A percentile compares a stretch with the other conserved stretches of the same genome.
phyloP scores from a whole-genome alignment of 2,113 vertebrate species.

The Aythya baeri region DNA sequence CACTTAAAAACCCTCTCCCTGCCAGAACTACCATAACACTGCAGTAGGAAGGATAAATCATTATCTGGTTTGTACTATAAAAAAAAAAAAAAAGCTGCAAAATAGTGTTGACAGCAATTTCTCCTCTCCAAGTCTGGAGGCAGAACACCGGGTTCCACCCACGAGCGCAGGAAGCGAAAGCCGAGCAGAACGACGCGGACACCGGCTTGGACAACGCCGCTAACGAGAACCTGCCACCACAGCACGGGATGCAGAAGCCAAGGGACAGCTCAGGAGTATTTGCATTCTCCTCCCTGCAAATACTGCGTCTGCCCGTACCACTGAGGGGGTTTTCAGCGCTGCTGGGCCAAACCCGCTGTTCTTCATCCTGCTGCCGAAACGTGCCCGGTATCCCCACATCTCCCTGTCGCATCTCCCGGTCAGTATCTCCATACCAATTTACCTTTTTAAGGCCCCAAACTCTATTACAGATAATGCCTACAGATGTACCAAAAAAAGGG shows the following conservation, averaged over 20 bases:
- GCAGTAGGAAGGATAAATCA: not conserved
- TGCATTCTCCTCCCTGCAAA: no score
- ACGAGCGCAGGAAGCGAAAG: not conserved
- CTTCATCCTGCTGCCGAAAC: not conserved
- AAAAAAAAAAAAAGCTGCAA: not conserved
- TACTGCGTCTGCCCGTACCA: accelerated
- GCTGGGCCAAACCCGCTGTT: not conserved
- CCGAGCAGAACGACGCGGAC: no score
- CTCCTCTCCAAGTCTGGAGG: not conserved
- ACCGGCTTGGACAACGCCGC: not conserved
- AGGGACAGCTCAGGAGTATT: not conserved
- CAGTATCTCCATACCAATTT: not conserved
- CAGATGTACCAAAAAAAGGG: not conserved
- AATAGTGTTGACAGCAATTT: not conserved
- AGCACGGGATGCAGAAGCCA: not conserved
- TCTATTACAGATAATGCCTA: not conserved
- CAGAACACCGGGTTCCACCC: not conserved
- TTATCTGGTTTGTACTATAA: not conserved
- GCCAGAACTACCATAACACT: not conserved
- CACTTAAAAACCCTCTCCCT: not conserved
- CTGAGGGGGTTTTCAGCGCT: not conserved
- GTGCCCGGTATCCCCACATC: not conserved
- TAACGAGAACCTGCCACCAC: not conserved
- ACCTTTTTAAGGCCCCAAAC: not conserved
- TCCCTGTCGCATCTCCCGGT: not conserved